Percentiles rank a stretch among this genome's conserved stretches.
Evolutionary conservation across 2,113 vertebrate species (phyloP).

Genomic region (Malurus alboscapulatus): DNA sequence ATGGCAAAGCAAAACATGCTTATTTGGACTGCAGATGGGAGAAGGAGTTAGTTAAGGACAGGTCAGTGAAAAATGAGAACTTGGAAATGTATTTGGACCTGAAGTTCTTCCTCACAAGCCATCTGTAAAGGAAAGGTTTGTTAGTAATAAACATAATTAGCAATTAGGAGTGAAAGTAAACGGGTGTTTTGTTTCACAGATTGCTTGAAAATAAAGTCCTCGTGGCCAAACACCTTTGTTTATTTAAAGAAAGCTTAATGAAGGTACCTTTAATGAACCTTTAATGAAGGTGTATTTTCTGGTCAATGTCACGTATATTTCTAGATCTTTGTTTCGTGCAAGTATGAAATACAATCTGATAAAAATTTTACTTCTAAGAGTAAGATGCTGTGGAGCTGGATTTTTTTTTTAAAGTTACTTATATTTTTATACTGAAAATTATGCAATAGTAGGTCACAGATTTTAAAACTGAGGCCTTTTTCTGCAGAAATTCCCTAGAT

Average conservation of each 20-base stretch:
- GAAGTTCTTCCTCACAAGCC: constrained; percentile 32
- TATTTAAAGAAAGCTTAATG: background rate
- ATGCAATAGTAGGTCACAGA: background rate
- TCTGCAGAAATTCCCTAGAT: background rate
- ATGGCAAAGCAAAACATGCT: background rate
- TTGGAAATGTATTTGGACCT: constrained; percentile 25
- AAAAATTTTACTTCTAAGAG: background rate
- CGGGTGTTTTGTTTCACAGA: background rate
- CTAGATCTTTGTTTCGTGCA: background rate
- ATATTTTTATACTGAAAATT: background rate
- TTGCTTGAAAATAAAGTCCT: background rate
- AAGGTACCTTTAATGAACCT: background rate
- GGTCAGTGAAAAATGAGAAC: background rate
- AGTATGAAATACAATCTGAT: background rate
- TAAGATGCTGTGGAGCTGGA: background rate
- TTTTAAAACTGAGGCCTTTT: background rate
- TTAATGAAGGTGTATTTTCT: background rate
- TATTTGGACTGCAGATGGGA: background rate
- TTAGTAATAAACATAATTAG: constrained; percentile 50
- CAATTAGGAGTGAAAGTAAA: constrained; percentile 4
- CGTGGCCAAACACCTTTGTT: background rate
- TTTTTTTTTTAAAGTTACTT: background rate
- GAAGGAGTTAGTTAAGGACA: constrained; percentile 32
- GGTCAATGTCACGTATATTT: background rate
- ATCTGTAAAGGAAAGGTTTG: constrained; percentile 48